Base-by-base conservation (phyloP, 1,140 invertebrate genomes). In the Aleiodes sp. region DNA sequence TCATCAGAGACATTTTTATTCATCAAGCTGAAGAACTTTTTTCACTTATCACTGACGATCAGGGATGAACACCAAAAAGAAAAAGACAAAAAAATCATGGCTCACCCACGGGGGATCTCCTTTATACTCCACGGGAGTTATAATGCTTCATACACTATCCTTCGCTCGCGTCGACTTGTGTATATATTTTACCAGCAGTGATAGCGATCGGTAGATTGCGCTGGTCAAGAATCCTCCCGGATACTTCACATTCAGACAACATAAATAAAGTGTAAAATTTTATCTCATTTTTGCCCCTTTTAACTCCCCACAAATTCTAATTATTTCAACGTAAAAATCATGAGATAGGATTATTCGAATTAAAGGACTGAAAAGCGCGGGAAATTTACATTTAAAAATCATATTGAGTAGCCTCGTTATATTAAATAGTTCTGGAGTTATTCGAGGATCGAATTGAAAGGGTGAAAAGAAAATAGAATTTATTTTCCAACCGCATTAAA, bases 191-290 rank as follows among this genome's bases (percentile, higher is more conserved):
- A 70, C 65, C 33, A 7, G 7, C 28, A 46, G 64, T 65, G 64
- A 65, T 28, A 70, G 64, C 68, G 29, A 65, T 46, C 41, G 41
- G 41, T 46, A 46, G 41, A 57, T 70, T 70, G 62, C 29, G 68
- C 61, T 12, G 68, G 68, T 70, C 68, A 70, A 35, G 68, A 70
- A 65, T 65, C 62, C 33, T 57, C 61, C 68, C 68, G 68, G 68
- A 70, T 70, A 70, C 29, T 59, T 31, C n/a, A 31, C 4, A 2
- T 37, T n/a, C n/a, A n/a, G n/a, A n/a, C 1, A 46, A 46, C n/a
- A 19, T 46, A 46, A 64, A 64, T 24, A 39, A 28, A 26, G 12
- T 2, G 21, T 2, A 24, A 59, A 59, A 24, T 2, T 6, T 12
- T 12, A 10, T 21, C 14, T 59, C 24, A 24, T n/a, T n/a, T n/a